These are phyloP conservation scores for Heterotis niloticus DNA, from an alignment of 2,113 vertebrate species.

Conservation along the genomic window DNA sequence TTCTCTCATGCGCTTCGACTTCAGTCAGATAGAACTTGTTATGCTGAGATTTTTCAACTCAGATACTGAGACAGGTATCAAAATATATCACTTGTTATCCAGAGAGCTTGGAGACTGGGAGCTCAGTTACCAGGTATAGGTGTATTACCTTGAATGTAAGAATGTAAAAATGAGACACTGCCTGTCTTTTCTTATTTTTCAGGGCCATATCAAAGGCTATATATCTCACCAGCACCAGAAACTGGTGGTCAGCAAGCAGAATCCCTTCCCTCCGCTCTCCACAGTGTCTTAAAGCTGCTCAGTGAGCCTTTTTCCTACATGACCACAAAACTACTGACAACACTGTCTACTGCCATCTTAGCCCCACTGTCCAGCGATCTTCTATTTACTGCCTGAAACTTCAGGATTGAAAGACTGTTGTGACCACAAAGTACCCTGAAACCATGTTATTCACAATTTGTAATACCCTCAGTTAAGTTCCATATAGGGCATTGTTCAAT, in stretches of 20 bases:
- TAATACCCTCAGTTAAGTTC: too few species aligned
- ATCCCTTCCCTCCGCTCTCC: slow-evolving; percentile 87
- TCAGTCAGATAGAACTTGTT: too few species aligned
- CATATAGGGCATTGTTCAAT: too few species aligned
- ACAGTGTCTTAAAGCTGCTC: slow-evolving; percentile 69
- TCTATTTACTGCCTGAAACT: not conserved
- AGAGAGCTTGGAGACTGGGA: too few species aligned
- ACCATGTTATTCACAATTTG: too few species aligned
- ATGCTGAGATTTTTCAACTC: too few species aligned
- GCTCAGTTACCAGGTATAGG: not conserved
- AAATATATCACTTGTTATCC: too few species aligned
- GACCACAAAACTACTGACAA: slow-evolving; percentile 18
- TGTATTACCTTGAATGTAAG: not conserved
- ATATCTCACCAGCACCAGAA: slow-evolving; percentile 98
- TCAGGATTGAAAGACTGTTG: too few species aligned
- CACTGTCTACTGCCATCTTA: slow-evolving; percentile 34
- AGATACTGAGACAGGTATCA: too few species aligned
- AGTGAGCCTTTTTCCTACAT: too few species aligned
- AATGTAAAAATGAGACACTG: not conserved
- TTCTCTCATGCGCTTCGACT: too few species aligned
- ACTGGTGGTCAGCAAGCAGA: slow-evolving; percentile 96
- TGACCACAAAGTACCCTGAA: too few species aligned
- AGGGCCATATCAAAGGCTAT: slow-evolving; percentile 98
- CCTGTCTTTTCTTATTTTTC: slow-evolving; percentile 26
- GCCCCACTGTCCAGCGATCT: not conserved